Conservation (phyloP, 2,888 invertebrate genomes). For the Lamproptera curius region DNA sequence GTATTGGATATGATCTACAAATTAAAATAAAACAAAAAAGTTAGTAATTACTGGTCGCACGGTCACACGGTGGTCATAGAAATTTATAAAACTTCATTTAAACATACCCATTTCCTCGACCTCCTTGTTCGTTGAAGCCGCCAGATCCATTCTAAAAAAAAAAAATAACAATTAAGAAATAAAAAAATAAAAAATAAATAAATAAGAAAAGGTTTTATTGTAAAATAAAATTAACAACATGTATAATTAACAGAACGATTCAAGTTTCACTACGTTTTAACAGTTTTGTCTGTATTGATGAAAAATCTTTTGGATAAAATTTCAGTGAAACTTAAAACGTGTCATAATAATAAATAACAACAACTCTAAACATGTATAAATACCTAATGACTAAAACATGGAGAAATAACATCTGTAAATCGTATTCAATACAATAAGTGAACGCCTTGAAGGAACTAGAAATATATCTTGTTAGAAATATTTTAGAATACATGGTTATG, state of each 20-base stretch:
- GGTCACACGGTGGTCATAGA: too few relatives aligned
- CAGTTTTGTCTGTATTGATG: too few relatives aligned
- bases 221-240: constrained; percentile 34
- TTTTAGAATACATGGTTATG: neutral
- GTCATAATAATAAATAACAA: constrained; percentile 1
- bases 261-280: constrained; percentile 30
- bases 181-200: constrained; percentile 47
- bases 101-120: constrained; percentile 90
- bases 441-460: neutral
- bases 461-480: neutral
- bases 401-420: constrained; percentile 32
- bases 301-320: neutral
- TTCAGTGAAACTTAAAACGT: constrained; percentile 15
- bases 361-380: constrained; percentile 1
- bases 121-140: constrained; percentile 86
- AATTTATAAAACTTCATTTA: too few relatives aligned
- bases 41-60: too few relatives aligned
- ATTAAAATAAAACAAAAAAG: too few relatives aligned
- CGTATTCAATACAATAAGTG: neutral
- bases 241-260: constrained; percentile 26
- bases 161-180: constrained; percentile 72
- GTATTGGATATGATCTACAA: too few relatives aligned
- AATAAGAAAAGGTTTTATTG: constrained; percentile 50
- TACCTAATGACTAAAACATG: constrained; percentile 23
- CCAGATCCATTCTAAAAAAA: constrained; percentile 92